These are phyloP conservation scores for Lerista edwardsae DNA, from an alignment of 2,797 vertebrate genomes.

Conservation along the genomic window DNA sequence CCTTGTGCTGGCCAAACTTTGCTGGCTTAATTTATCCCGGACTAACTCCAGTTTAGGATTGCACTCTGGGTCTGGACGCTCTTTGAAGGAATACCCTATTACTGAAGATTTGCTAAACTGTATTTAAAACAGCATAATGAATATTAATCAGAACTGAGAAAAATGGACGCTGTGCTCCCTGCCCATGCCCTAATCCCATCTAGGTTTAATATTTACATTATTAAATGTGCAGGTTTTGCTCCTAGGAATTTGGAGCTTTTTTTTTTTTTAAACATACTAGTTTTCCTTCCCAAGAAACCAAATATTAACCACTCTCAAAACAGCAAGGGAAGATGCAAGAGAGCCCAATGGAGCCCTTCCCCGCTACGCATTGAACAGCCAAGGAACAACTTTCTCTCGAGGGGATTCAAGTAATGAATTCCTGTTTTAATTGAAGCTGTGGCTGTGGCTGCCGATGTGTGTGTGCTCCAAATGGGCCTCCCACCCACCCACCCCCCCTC, in stretches of 20 bases:
- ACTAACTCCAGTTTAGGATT: too few relatives aligned
- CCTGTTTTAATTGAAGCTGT: conserved; percentile 72
- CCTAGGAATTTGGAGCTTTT: too few relatives aligned
- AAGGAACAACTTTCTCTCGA: conserved; percentile 64
- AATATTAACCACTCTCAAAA: conserved; percentile 4
- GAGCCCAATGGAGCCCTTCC: conserved; percentile 35
- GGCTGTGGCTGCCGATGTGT: conserved; percentile 49
- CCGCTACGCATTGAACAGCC: conserved; percentile 10
- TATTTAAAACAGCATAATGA: conserved; percentile 20
- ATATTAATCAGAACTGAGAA: conserved; percentile 34
- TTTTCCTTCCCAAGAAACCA: conserved; percentile 24
- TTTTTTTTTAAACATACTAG: not conserved
- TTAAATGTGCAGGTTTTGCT: conserved; percentile 16
- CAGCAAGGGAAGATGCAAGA: conserved; percentile 43
- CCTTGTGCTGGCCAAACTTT: too few relatives aligned
- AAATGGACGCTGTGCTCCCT: not conserved
- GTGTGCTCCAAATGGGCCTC: conserved; percentile 49
- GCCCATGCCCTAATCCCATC: not conserved
- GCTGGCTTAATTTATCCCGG: too few relatives aligned
- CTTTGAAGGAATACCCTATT: not conserved
- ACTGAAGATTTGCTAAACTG: not conserved
- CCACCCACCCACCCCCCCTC: conserved; percentile 48
- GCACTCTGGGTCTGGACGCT: not conserved
- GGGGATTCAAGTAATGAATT: conserved; percentile 76
- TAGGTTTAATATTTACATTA: conserved; percentile 28